Conservation (phyloP, 2,797 vertebrate species). For the Siniperca scherzeri region DNA sequence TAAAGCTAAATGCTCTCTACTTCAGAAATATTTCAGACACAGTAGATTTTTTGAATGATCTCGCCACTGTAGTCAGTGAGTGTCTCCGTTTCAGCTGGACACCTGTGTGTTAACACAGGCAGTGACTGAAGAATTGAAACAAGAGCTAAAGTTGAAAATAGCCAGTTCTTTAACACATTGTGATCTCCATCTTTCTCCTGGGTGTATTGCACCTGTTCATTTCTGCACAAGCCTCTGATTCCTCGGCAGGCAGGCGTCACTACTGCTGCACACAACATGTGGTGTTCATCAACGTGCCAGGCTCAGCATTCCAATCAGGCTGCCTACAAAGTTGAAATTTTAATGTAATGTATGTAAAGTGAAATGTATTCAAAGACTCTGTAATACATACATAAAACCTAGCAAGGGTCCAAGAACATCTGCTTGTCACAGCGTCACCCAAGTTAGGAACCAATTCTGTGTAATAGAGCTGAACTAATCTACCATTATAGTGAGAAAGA, state of each 20-base stretch:
- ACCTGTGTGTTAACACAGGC: conserved; percentile 8
- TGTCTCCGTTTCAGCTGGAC: conserved; percentile 14
- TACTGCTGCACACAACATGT: conserved; percentile 31
- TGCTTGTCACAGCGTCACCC: conserved; percentile 28
- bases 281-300: conserved; percentile 2
- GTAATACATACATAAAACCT: conserved; percentile 8
- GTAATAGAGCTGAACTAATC: conserved; percentile 41
- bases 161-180: conserved; percentile 19
- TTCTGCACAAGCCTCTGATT: conserved; percentile 30
- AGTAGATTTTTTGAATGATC: conserved; percentile 3
- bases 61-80: background rate
- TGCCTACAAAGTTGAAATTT: conserved; percentile 7
- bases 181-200: conserved; percentile 33
- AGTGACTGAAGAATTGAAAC: conserved; percentile 31
- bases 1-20: conserved; percentile 1
- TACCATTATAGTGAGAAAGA: conserved; percentile 8
- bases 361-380: conserved; percentile 29
- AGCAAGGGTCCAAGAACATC: conserved; percentile 24
- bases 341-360: conserved; percentile 29
- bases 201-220: conserved; percentile 61
- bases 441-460: conserved; percentile 4
- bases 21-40: conserved; percentile 25
- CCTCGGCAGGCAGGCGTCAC: conserved; percentile 12
- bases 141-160: conserved; percentile 51
- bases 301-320: conserved; percentile 47